A percentile compares a stretch with the other conserved stretches of the same genome.
These are phyloP conservation scores for Morpho achilles DNA, from an alignment of 2,888 invertebrate genomes.

Conservation along the genomic window DNA sequence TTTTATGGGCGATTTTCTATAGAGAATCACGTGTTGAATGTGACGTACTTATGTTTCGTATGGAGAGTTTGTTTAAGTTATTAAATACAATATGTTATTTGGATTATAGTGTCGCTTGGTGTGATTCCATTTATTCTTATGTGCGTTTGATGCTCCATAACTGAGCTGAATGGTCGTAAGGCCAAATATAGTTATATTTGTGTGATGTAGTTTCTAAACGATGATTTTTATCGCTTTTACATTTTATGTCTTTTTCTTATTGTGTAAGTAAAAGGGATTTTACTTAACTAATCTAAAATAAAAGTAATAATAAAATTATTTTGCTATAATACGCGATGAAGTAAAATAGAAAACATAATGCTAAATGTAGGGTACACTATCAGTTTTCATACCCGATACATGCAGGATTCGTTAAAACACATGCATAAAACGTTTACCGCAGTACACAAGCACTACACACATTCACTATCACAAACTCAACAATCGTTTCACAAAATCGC, in stretches of 20 bases:
- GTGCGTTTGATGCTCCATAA: constrained; percentile 11
- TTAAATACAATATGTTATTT: constrained; percentile 11
- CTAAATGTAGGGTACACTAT: too few relatives aligned
- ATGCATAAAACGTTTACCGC: too few relatives aligned
- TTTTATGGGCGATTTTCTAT: constrained; percentile 19
- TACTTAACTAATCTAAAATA: too few relatives aligned
- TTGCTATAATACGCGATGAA: too few relatives aligned
- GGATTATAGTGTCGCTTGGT: constrained; percentile 8
- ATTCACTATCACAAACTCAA: too few relatives aligned
- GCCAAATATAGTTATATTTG: constrained; percentile 4
- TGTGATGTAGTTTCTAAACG: constrained; percentile 4
- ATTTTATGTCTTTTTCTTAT: not conserved
- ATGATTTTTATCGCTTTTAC: constrained; percentile 12
- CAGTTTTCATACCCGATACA: too few relatives aligned
- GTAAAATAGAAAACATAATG: too few relatives aligned
- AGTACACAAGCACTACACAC: too few relatives aligned
- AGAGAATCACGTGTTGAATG: constrained; percentile 22
- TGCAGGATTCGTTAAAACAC: too few relatives aligned
- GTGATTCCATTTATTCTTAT: constrained; percentile 14
- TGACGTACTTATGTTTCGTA: constrained; percentile 6
- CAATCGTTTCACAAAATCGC: too few relatives aligned
- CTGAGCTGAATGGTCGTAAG: constrained; percentile 4
- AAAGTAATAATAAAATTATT: too few relatives aligned
- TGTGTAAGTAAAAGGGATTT: not conserved
- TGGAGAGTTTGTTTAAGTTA: constrained; percentile 15